Conservation (phyloP, 2,888 invertebrate species). For the Eurois occulta region DNA sequence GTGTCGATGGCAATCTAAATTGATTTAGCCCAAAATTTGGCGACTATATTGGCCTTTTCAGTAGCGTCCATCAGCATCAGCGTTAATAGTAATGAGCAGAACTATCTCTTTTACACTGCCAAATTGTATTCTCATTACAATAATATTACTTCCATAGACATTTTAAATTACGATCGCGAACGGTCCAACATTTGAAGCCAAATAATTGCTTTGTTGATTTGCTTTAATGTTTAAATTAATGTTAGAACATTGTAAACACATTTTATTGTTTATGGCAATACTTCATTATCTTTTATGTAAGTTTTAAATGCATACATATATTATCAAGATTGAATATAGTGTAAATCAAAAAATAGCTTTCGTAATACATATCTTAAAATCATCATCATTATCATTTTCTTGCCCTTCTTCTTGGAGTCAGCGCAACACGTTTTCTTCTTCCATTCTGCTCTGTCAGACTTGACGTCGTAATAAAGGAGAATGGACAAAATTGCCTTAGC, state of each 20-base stretch:
- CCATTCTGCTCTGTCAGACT: not conserved
- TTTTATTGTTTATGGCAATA: not conserved
- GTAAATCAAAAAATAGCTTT: too few species aligned
- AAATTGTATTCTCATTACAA: constrained; percentile 18
- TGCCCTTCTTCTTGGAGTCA: not conserved
- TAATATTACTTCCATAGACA: constrained; percentile 13
- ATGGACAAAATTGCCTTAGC: too few species aligned
- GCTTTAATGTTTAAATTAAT: constrained; percentile 12
- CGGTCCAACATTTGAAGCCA: constrained; percentile 28
- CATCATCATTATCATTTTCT: too few species aligned
- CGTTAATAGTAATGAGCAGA: too few species aligned
- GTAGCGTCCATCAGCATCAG: too few species aligned
- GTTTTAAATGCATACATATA: too few species aligned
- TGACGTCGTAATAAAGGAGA: not conserved
- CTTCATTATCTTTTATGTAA: not conserved
- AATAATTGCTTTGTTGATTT: constrained; percentile 47
- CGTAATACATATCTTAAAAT: too few species aligned
- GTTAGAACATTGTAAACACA: constrained; percentile 2
- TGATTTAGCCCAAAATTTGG: too few species aligned
- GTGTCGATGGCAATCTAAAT: too few species aligned
- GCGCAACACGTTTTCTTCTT: not conserved
- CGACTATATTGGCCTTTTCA: too few species aligned
- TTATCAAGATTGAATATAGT: not conserved
- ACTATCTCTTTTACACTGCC: not conserved
- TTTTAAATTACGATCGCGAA: constrained; percentile 20